phyloP scores from a whole-genome alignment of 2,113 vertebrate genomes.

The Engystomops pustulosus region DNA sequence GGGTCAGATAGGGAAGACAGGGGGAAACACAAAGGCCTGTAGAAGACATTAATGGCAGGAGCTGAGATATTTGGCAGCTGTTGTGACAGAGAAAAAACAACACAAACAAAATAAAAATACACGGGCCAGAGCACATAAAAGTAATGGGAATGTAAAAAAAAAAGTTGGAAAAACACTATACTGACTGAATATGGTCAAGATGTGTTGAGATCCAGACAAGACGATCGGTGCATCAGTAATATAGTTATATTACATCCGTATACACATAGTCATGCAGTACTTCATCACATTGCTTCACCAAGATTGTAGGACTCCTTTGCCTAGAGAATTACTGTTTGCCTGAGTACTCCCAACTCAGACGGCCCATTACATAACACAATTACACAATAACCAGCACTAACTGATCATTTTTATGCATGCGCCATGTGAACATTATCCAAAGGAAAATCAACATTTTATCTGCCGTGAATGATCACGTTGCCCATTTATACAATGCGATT shows the following conservation, averaged over 20 bases:
- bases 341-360: neutral
- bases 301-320: neutral
- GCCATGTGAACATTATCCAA: neutral
- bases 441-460: constrained; percentile 7
- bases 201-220: neutral
- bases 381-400: constrained; percentile 11
- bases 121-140: neutral
- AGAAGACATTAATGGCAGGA: constrained; percentile 50
- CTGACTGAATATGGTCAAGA: neutral
- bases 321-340: neutral
- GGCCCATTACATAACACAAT: constrained; percentile 21
- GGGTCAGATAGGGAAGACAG: constrained; percentile 23
- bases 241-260: neutral
- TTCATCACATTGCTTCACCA: neutral
- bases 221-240: neutral
- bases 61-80: constrained; percentile 51
- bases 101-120: constrained; percentile 32
- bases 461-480: neutral
- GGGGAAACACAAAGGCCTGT: neutral
- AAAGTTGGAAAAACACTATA: neutral
- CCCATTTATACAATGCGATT: neutral
- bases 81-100: constrained; percentile 35
- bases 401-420: neutral
- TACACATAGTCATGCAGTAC: neutral
- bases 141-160: neutral